Conservation (phyloP, 2,888 invertebrate species). For the Caenorhabditis sp. region DNA sequence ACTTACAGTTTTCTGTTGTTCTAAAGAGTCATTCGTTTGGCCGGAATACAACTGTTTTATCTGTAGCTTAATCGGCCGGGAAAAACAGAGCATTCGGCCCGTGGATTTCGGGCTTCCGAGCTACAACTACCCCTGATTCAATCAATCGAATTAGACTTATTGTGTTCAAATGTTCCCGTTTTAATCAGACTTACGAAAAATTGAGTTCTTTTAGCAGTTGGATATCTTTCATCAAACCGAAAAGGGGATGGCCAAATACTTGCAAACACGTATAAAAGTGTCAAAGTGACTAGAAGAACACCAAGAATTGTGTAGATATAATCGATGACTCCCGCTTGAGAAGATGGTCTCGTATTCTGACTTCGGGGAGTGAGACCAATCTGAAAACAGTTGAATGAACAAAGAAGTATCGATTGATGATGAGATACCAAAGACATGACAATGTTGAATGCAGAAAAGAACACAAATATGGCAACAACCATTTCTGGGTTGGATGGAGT, state of each 20-base stretch:
- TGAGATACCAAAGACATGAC: conserved; percentile 37
- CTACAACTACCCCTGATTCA: too few species aligned
- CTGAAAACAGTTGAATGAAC: conserved; percentile 19
- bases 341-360: conserved; percentile 11
- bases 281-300: conserved; percentile 32
- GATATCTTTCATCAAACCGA: conserved; percentile 47
- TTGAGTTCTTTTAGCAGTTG: conserved; percentile 56
- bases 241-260: conserved; percentile 44
- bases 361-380: conserved; percentile 30
- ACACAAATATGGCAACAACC: conserved; percentile 46
- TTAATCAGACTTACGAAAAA: conserved; percentile 53
- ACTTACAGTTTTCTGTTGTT: too few species aligned
- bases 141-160: too few species aligned
- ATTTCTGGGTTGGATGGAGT: conserved; percentile 53
- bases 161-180: too few species aligned
- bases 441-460: conserved; percentile 39
- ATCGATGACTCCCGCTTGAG: conserved; percentile 23
- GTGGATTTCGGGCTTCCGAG: too few species aligned
- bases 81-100: too few species aligned
- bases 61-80: too few species aligned
- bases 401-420: not conserved
- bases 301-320: conserved; percentile 29
- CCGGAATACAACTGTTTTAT: too few species aligned
- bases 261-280: conserved; percentile 41
- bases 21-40: too few species aligned